Evolutionary conservation across 2,797 vertebrate genomes (phyloP).

Genomic region (Sphenopsis melanotis): DNA sequence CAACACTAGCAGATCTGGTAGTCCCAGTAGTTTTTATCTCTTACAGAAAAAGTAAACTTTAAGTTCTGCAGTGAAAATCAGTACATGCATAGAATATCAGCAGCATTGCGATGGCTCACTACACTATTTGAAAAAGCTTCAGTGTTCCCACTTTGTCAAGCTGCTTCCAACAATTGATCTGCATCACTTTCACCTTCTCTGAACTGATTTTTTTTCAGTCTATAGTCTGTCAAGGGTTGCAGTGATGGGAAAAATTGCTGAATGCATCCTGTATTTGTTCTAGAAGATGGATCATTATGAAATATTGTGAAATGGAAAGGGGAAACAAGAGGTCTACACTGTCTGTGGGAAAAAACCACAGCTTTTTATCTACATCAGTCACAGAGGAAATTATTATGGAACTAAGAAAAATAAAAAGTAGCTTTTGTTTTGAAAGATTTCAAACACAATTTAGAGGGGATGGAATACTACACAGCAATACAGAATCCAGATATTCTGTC

Average conservation of each 20-base stretch:
- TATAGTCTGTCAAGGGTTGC: neutral
- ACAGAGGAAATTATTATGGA: neutral
- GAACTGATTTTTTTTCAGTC: neutral
- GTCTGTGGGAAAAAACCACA: fast-evolving
- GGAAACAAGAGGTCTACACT: neutral
- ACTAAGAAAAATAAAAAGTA: neutral
- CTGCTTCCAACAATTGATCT: neutral
- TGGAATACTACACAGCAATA: neutral
- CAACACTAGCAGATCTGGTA: neutral
- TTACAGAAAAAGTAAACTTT: neutral
- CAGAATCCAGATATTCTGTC: neutral
- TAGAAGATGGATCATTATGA: neutral
- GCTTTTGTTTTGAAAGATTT: neutral
- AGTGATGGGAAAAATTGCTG: constrained; percentile 3
- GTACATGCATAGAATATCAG: neutral
- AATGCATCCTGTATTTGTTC: neutral
- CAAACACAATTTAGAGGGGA: neutral
- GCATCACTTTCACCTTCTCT: neutral
- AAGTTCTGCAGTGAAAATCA: neutral
- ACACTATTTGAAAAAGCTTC: neutral
- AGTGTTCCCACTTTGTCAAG: neutral
- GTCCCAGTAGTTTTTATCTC: neutral
- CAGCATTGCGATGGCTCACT: neutral
- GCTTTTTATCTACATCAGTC: neutral
- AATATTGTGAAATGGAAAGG: neutral